Evolutionary conservation across 2,797 vertebrate genomes (phyloP).

Genomic region (Nothura maculosa): DNA sequence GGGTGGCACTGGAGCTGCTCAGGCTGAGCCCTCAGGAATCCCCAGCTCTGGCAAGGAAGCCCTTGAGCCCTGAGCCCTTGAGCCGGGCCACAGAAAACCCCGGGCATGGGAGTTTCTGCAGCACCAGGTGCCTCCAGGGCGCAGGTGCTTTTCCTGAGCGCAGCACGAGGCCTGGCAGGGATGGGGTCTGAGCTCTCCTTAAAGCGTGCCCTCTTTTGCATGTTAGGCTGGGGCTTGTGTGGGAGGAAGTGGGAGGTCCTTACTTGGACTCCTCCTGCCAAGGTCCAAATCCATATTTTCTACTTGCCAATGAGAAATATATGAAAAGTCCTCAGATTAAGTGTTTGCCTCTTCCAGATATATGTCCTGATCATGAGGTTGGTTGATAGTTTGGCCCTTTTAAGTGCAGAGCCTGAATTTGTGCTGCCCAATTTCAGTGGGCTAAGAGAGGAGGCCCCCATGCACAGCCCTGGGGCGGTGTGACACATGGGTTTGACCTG

Average conservation of each 20-base stretch:
- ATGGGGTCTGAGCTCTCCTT: conserved; percentile 25
- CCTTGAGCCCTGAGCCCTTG: not conserved
- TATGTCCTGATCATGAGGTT: not conserved
- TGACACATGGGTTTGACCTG: conserved; percentile 33
- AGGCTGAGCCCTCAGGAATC: not conserved
- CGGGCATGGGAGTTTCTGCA: not conserved
- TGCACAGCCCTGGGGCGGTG: conserved; percentile 30
- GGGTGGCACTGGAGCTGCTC: not conserved
- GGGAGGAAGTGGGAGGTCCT: conserved; percentile 60
- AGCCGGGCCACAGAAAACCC: not conserved
- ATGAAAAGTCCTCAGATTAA: conserved; percentile 14
- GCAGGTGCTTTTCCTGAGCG: not conserved
- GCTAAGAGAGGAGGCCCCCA: conserved; percentile 20
- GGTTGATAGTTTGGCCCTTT: conserved; percentile 5
- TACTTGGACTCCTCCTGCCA: conserved; percentile 32
- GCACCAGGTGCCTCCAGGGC: not conserved
- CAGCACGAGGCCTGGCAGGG: conserved; percentile 27
- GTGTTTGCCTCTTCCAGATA: not conserved
- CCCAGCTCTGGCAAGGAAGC: not conserved
- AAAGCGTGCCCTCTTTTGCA: conserved; percentile 56
- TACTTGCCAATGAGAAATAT: conserved; percentile 30
- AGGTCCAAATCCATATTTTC: conserved; percentile 50
- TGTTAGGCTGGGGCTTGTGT: not conserved
- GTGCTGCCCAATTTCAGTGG: not conserved
- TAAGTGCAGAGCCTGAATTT: conserved; percentile 12